phyloP scores from a whole-genome alignment of 2,113 vertebrate genomes.

The Crotophaga sulcirostris region DNA sequence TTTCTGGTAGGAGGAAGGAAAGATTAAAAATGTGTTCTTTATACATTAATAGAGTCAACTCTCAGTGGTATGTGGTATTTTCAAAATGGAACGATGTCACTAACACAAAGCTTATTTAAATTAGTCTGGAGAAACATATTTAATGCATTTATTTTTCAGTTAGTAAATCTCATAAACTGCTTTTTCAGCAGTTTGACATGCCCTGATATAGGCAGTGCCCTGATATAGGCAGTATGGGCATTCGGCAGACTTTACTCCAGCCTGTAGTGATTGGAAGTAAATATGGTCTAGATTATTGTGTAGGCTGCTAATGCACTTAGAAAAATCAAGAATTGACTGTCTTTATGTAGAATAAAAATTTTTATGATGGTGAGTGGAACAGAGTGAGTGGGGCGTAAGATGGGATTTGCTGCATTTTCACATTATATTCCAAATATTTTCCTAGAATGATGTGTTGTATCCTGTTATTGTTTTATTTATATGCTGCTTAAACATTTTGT shows the following conservation, averaged over 20 bases:
- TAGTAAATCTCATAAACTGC: background rate
- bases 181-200: background rate
- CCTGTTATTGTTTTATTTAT: constrained; percentile 64
- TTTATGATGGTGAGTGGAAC: constrained; percentile 48
- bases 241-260: background rate
- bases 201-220: background rate
- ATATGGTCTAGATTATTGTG: constrained; percentile 1
- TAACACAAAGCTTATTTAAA: background rate
- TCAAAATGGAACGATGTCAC: background rate
- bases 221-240: background rate
- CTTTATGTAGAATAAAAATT: background rate
- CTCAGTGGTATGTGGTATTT: background rate
- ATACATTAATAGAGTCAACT: background rate
- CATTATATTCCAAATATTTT: constrained; percentile 31
- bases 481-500: constrained; percentile 23
- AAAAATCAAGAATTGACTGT: background rate
- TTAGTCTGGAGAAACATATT: background rate
- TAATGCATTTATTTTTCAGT: background rate
- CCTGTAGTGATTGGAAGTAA: background rate
- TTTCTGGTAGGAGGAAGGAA: accelerated
- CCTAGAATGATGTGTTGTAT: constrained; percentile 58
- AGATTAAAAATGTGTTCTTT: background rate
- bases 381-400: background rate
- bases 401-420: constrained; percentile 28
- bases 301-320: background rate